Conservation (phyloP, 2,888 invertebrate genomes). For the Noctua pronuba region DNA sequence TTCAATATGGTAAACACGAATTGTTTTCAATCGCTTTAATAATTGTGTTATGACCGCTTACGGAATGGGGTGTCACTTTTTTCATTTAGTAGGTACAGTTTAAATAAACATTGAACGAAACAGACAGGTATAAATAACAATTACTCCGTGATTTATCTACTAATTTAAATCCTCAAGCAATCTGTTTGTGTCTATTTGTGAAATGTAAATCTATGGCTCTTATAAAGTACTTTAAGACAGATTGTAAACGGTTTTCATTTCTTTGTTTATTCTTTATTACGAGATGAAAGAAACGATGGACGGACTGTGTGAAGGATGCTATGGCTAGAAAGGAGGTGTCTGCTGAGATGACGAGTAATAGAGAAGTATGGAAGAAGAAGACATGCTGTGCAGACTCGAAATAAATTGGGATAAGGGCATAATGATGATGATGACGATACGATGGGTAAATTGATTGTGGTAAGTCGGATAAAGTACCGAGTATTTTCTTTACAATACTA, state of each 20-base stretch:
- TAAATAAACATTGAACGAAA: conserved; percentile 18
- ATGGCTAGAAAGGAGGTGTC: too few relatives aligned
- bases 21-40: not conserved
- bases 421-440: too few relatives aligned
- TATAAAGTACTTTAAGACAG: not conserved
- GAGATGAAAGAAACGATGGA: too few relatives aligned
- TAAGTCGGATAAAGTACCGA: not conserved
- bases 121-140: conserved; percentile 66
- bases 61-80: not conserved
- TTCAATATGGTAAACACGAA: not conserved
- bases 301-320: too few relatives aligned
- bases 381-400: too few relatives aligned
- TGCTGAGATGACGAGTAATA: too few relatives aligned
- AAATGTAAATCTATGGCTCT: conserved; percentile 57
- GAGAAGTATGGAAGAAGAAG: too few relatives aligned
- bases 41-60: not conserved
- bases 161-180: conserved; percentile 70
- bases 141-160: conserved; percentile 75
- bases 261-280: not conserved
- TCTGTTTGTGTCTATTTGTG: conserved; percentile 63
- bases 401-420: too few relatives aligned
- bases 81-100: not conserved
- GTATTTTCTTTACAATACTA: conserved; percentile 16
- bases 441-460: not conserved
- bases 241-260: not conserved